Evolutionary conservation across 2,888 invertebrate species (phyloP).

Genomic region (Agapostemon virescens): DNA sequence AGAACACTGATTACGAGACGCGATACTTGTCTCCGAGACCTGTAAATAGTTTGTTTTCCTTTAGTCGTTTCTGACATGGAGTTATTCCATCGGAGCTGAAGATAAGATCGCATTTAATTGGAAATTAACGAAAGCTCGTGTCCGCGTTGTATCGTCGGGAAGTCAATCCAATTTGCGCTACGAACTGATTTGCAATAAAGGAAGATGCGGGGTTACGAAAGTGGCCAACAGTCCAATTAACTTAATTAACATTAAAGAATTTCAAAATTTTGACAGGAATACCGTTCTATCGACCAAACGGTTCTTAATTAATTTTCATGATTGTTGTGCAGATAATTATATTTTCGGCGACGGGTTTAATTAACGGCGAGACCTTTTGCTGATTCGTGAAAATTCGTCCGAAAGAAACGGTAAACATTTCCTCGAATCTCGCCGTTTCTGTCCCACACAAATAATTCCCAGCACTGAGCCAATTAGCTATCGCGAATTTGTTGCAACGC

Average conservation of each 20-base stretch:
- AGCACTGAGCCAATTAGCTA: constrained; percentile 32
- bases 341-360: constrained; percentile 38
- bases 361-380: constrained; percentile 36
- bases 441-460: not conserved
- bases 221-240: constrained; percentile 49
- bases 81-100: constrained; percentile 17
- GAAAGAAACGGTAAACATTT: constrained; percentile 22
- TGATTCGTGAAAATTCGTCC: not conserved
- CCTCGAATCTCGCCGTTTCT: not conserved
- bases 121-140: constrained; percentile 46
- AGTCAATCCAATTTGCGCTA: constrained; percentile 41
- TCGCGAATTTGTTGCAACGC: constrained; percentile 28
- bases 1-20: not conserved
- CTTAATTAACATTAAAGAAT: constrained; percentile 56
- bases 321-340: constrained; percentile 48
- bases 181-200: constrained; percentile 23
- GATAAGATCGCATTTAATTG: constrained; percentile 37
- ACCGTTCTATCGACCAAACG: constrained; percentile 20
- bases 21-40: constrained; percentile 19
- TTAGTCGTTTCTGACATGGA: not conserved
- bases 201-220: constrained; percentile 24
- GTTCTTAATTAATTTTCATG: constrained; percentile 53
- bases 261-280: constrained; percentile 43
- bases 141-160: constrained; percentile 29
- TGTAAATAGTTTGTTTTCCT: constrained; percentile 16